These are phyloP conservation scores for Anas acuta DNA, from an alignment of 2,797 vertebrate genomes.

Conservation along the genomic window DNA sequence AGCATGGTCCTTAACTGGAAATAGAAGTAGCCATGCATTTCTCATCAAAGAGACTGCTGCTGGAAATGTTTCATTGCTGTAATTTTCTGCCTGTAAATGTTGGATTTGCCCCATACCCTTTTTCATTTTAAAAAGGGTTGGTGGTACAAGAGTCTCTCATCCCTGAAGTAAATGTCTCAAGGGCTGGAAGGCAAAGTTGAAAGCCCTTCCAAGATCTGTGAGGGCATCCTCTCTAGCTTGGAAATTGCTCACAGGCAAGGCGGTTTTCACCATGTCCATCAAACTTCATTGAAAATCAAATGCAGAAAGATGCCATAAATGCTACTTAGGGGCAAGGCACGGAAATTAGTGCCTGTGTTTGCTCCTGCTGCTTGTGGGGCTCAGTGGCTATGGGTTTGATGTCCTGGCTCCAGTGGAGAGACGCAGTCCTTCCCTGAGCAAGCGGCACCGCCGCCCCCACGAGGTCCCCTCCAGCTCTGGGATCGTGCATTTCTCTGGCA, in stretches of 20 bases:
- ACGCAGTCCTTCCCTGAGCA: rapidly evolving
- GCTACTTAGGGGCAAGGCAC: not conserved
- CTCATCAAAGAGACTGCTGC: not conserved
- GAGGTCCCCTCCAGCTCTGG: not conserved
- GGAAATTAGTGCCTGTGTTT: not conserved
- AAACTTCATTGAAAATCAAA: not conserved
- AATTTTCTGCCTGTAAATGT: not conserved
- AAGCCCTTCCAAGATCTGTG: not conserved
- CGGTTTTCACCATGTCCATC: rapidly evolving
- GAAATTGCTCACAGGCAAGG: not conserved
- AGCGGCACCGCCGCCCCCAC: not conserved
- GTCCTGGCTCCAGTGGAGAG: not conserved
- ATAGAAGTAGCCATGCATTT: not conserved
- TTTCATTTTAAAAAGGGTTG: not conserved
- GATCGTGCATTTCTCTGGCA: not conserved
- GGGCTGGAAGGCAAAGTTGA: not conserved
- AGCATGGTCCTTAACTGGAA: not conserved
- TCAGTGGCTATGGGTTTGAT: not conserved
- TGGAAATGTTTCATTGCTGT: not conserved
- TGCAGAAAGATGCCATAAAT: not conserved
- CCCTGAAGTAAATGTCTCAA: not conserved
- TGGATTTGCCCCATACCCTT: not conserved
- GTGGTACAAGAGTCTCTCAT: not conserved
- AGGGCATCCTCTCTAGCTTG: not conserved
- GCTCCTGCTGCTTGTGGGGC: not conserved